Evolutionary conservation across 2,113 vertebrate species (phyloP), one percentile per base, ranked within the genome.

Genomic region (Neogale vison): DNA sequence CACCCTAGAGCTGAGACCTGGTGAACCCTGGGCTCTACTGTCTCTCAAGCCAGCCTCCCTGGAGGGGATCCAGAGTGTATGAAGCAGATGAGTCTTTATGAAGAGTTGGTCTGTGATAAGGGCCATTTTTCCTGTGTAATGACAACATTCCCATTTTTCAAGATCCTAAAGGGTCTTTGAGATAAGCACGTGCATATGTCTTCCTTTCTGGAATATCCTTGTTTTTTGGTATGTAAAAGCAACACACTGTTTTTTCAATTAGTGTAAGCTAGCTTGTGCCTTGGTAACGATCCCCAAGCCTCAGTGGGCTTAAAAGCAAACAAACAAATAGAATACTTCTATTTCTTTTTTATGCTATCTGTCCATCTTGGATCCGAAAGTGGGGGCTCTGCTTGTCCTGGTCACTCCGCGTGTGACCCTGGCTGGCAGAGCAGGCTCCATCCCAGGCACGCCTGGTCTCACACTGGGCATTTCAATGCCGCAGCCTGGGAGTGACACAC

Each of bases 1-100:
- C 24, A 21, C 23, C 52, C 31, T 1, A 15, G 17, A 39, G 69
- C 23, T 15, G 11, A 23, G 29, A 31, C 17, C n/a, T 83, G 8
- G 74, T 24, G 17, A 45, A 3, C 29, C n/a, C 3, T 47, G 0
- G 1, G 11, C 36, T 20, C 0, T 21, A 2, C 47, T 1, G 6
- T 1, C 6, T 71, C 6, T n/a, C 59, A 4, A 1, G 3, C 18
- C 42, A 61, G 50, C 39, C 57, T 82, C 67, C 0, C 6, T 3
- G 34, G 57, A 52, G 39, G 23, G 57, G 11, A 39, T 31, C 3
- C 7, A 10, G 31, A 10, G 39, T 9, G 7, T 24, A 31, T 47
- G 10, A 8, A 59, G 52, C 2, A 42, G 45, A 24, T 34, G 57
- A 24, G 17, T 2, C 1, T 42, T 67, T 59, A 39, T 63, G 57